Percentiles rank a stretch among this genome's conserved stretches.
Evolutionary conservation across 1,140 invertebrate species (phyloP).

Genomic region (Drosophila malerkotliana): DNA sequence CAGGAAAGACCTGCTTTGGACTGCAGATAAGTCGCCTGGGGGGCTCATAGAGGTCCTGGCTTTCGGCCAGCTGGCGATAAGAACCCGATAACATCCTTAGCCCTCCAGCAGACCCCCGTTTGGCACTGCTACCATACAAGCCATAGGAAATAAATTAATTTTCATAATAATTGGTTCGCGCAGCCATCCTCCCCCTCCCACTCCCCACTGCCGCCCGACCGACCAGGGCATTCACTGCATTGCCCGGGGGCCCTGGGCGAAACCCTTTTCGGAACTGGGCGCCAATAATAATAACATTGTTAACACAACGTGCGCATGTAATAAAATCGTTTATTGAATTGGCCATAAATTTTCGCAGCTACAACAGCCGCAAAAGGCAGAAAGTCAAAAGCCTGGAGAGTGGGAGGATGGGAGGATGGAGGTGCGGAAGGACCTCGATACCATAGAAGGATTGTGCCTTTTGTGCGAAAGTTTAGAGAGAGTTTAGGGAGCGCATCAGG

Average conservation of each 20-base stretch:
- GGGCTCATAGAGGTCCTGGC: background rate
- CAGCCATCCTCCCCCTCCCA: no score
- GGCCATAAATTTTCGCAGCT: constrained; percentile 78
- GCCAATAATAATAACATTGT: constrained; percentile 82
- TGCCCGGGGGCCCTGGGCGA: background rate
- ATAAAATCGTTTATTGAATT: constrained; percentile 84
- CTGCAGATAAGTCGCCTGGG: constrained; percentile 30
- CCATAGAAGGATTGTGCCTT: constrained; percentile 30
- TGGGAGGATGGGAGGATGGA: background rate
- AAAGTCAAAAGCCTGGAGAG: constrained; percentile 49
- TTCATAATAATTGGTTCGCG: constrained; percentile 72
- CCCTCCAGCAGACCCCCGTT: background rate
- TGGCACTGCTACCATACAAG: constrained; percentile 39
- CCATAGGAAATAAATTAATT: constrained; percentile 79
- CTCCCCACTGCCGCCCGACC: background rate
- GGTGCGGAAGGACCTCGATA: background rate
- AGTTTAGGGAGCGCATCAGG: constrained; percentile 24
- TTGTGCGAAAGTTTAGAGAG: constrained; percentile 57
- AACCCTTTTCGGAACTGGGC: constrained; percentile 56
- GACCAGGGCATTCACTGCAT: constrained; percentile 27
- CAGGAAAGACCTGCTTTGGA: constrained; percentile 20
- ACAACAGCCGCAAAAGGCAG: constrained; percentile 66
- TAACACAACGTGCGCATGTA: constrained; percentile 81
- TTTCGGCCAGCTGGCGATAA: constrained; percentile 62
- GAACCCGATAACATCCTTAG: constrained; percentile 2